Base-by-base conservation (phyloP, 2,888 invertebrate species). In the Drosophila subsilvestris region DNA sequence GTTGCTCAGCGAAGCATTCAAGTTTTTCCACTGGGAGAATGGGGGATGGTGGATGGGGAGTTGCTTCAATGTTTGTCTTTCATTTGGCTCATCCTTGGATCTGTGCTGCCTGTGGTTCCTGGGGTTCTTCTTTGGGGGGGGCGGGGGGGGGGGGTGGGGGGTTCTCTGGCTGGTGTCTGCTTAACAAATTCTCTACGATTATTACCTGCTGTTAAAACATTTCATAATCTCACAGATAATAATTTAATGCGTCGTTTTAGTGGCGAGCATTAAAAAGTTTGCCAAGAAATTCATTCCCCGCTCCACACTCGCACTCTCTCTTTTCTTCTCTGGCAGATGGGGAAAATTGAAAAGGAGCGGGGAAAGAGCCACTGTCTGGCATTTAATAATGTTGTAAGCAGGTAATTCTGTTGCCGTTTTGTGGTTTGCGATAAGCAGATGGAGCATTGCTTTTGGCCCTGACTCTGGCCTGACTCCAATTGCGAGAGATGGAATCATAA, bases 171-270 rank as follows among this genome's bases (percentile, higher is more conserved):
- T 42, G 60, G 29, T 54, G 58, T 61, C 66, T 66, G 69, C 63
- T 68, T 65, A 76, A 66, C 75, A 73, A 72, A 77, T 75, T 79
- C 75, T 76, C 85, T 74, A 89, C 82, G 88, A 84, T 89, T 89
- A 89, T 89, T 89, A 89, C 88, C 88, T 89, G 88, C 88, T 78
- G 87, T 89, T 88, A 87, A 85, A 85, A 84, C 37, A 79, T 82
- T 78, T 75, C 82, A 84, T 86, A 82, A 88, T 87, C 80, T 76
- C 53, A 54, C 74, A 86, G 88, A 89, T 89, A 89, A 90, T 89
- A 85, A 86, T 89, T 89, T 90, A 89, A 89, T 89, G 90, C 75
- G 78, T 55, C 71, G 70, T 79, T 85, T 86, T 89, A 88, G 85
- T 88, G 77, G 79, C 67, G 62, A 49, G 44, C 84, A 85, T 85